Conservation (phyloP, 2,888 invertebrate genomes). For the Cephus runcator region DNA sequence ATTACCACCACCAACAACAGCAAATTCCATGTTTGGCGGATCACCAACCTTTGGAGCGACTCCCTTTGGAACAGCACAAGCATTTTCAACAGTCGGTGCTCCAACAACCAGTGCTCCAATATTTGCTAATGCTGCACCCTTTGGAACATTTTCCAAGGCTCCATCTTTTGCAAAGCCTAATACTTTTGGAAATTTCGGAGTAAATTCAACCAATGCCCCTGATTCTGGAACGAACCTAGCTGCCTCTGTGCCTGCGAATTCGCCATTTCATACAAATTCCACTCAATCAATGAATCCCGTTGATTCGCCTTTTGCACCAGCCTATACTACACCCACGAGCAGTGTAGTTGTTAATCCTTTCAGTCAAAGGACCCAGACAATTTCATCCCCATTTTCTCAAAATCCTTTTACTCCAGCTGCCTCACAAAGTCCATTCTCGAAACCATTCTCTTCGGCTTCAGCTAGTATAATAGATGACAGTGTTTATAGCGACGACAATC, state of each 20-base stretch:
- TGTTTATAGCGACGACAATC: slow-evolving; percentile 44
- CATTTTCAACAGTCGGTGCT: slow-evolving; percentile 24
- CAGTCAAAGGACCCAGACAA: slow-evolving; percentile 13
- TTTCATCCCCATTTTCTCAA: slow-evolving; percentile 32
- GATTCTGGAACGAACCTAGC: not conserved
- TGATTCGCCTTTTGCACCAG: slow-evolving; percentile 30
- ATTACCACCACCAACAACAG: slow-evolving; percentile 1
- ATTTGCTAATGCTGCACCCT: slow-evolving; percentile 27
- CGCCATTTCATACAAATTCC: slow-evolving; percentile 17
- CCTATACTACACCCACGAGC: slow-evolving; percentile 29
- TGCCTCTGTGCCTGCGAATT: slow-evolving; percentile 15
- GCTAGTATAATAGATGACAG: slow-evolving; percentile 40
- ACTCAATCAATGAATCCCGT: not conserved
- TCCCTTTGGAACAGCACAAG: slow-evolving; percentile 23
- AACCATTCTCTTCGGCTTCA: slow-evolving; percentile 13
- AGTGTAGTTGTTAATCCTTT: slow-evolving; percentile 25
- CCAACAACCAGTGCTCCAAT: slow-evolving; percentile 18
- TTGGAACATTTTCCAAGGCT: slow-evolving; percentile 25
- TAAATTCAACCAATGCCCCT: not conserved
- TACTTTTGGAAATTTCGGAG: slow-evolving; percentile 7
- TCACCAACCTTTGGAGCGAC: slow-evolving; percentile 35
- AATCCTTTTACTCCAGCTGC: slow-evolving; percentile 32
- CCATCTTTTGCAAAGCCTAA: slow-evolving; percentile 22
- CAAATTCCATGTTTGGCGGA: slow-evolving; percentile 27
- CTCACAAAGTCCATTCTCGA: not conserved